phyloP scores from a whole-genome alignment of 2,797 vertebrate species.

The Notolepis coatsorum region DNA sequence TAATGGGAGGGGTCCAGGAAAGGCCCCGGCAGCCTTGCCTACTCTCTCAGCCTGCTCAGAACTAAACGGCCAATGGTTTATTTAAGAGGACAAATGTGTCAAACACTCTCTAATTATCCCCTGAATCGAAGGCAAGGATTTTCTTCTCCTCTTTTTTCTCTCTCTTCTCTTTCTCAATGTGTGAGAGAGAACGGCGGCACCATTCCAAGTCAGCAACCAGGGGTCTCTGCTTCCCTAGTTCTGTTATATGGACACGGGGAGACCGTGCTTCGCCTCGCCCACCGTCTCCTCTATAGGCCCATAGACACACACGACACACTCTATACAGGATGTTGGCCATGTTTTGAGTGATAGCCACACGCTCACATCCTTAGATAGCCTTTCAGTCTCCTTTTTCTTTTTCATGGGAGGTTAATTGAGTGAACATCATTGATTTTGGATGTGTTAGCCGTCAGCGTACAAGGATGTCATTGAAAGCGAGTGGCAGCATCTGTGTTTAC shows the following conservation, averaged over 20 bases:
- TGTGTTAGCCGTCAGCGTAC: slow-evolving; percentile 37
- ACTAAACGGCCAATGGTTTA: slow-evolving; percentile 65
- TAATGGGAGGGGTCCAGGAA: slow-evolving; percentile 32
- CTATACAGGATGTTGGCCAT: no score
- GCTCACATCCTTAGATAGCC: slow-evolving; percentile 50
- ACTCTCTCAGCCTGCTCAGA: slow-evolving; percentile 40
- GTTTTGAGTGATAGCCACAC: no score
- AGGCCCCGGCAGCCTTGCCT: slow-evolving; percentile 18
- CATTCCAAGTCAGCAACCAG: slow-evolving; percentile 77
- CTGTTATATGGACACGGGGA: slow-evolving; percentile 70
- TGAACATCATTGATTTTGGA: slow-evolving; percentile 64
- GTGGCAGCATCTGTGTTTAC: slow-evolving; percentile 52
- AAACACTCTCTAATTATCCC: slow-evolving; percentile 76
- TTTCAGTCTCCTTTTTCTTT: slow-evolving; percentile 62
- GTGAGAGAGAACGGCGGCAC: slow-evolving; percentile 60
- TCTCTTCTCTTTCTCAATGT: slow-evolving; percentile 56
- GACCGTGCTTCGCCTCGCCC: slow-evolving; percentile 58
- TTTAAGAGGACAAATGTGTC: slow-evolving; percentile 73
- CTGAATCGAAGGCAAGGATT: slow-evolving; percentile 61
- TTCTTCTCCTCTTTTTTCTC: background rate
- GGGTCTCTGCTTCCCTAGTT: slow-evolving; percentile 78
- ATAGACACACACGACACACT: background rate
- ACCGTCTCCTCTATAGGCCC: slow-evolving; percentile 52
- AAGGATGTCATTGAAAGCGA: slow-evolving; percentile 53
- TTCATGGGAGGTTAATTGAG: slow-evolving; percentile 69